Conservation (phyloP, 2,797 vertebrate genomes). For the Nyctalus aviator region DNA sequence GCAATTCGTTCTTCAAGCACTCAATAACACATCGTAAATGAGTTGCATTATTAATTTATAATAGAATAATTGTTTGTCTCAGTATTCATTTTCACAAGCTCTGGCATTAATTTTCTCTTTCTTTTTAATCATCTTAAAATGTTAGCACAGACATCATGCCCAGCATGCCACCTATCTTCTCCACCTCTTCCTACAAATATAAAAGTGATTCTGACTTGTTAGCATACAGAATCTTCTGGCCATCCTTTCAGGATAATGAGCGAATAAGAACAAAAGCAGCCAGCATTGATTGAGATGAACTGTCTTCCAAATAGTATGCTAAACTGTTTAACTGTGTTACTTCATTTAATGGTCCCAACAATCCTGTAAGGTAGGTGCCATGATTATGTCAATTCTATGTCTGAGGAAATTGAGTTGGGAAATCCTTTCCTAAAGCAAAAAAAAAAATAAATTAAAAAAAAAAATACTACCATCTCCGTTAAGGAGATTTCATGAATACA, state of each 20-base stretch:
- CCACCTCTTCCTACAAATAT: background rate
- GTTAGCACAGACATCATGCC: constrained; percentile 17
- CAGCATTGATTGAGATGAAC: background rate
- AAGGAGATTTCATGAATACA: background rate
- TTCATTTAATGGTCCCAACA: background rate
- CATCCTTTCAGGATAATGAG: constrained; percentile 30
- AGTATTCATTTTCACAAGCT: constrained; percentile 86
- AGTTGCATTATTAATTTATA: constrained; percentile 96
- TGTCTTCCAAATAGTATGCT: background rate
- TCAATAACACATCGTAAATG: constrained; percentile 96
- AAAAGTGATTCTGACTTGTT: background rate
- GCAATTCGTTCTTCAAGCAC: constrained; percentile 93
- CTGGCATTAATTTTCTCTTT: constrained; percentile 83
- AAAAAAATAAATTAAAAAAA: background rate
- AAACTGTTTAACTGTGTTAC: background rate
- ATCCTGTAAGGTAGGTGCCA: background rate
- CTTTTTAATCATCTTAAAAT: constrained; percentile 79
- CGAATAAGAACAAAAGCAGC: constrained; percentile 21
- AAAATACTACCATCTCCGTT: background rate
- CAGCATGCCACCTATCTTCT: background rate
- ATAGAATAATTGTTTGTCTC: constrained; percentile 94
- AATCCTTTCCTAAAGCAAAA: constrained; percentile 22
- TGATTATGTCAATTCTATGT: background rate
- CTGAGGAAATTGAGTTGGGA: constrained; percentile 35
- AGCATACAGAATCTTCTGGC: background rate